Evolutionary conservation across 1,140 invertebrate species (phyloP).

Genomic region (Apis laboriosa): DNA sequence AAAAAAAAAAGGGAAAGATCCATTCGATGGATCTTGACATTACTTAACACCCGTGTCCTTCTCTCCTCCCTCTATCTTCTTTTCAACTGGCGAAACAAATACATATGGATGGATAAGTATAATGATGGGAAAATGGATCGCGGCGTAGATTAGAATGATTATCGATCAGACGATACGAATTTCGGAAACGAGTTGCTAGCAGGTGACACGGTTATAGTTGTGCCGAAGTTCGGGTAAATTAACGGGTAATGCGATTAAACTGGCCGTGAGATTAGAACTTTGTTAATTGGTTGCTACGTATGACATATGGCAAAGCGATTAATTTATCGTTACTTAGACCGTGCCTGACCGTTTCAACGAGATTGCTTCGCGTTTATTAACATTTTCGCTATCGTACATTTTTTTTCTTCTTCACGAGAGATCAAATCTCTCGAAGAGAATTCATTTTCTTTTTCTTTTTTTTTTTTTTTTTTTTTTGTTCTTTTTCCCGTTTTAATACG

Average conservation of each 20-base stretch:
- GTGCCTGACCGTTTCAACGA: neutral
- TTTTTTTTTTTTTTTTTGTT: too few relatives aligned
- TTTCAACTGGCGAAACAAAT: too few relatives aligned
- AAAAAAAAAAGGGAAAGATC: too few relatives aligned
- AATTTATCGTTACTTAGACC: conserved; percentile 9
- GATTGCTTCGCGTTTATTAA: conserved; percentile 6
- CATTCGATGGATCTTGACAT: neutral
- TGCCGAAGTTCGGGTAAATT: conserved; percentile 33
- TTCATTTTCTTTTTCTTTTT: neutral
- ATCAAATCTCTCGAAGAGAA: accelerated
- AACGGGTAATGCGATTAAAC: conserved; percentile 38
- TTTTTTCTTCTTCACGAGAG: neutral
- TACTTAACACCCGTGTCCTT: neutral
- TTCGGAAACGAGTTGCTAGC: conserved; percentile 21
- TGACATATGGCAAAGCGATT: conserved; percentile 17
- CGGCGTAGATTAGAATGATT: neutral
- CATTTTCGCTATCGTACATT: neutral
- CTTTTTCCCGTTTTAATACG: neutral
- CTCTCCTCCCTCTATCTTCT: too few relatives aligned
- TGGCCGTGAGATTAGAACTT: conserved; percentile 40
- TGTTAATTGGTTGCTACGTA: conserved; percentile 25
- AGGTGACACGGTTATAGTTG: conserved; percentile 34
- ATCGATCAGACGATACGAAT: conserved; percentile 19
- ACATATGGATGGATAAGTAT: too few relatives aligned
- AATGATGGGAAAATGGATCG: too few relatives aligned